phyloP scores from a whole-genome alignment of 2,888 invertebrate genomes.

The Trissolcus brochymenae region DNA sequence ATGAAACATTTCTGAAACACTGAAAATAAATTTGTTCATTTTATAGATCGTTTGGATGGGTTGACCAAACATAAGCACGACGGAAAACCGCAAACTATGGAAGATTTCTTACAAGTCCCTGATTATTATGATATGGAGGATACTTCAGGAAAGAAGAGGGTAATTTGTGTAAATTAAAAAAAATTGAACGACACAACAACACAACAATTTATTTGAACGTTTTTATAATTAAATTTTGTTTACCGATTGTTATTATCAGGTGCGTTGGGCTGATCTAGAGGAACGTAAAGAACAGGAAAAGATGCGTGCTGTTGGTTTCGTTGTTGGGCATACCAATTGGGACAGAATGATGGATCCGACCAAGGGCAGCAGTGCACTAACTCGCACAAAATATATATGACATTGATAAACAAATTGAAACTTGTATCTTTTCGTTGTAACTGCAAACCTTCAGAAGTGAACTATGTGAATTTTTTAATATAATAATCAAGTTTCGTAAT shows the following conservation, averaged over 20 bases:
- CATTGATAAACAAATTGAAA: constrained; percentile 18
- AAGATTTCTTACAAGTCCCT: constrained; percentile 92
- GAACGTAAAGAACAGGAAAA: constrained; percentile 93
- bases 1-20: background rate
- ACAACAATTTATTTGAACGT: background rate
- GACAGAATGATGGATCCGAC: constrained; percentile 95
- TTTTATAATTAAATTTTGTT: constrained; percentile 8
- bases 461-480: too few species aligned
- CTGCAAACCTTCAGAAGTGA: too few species aligned
- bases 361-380: constrained; percentile 91
- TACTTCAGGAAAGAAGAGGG: constrained; percentile 91
- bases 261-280: constrained; percentile 98
- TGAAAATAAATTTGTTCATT: background rate
- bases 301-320: constrained; percentile 96
- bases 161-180: constrained; percentile 77
- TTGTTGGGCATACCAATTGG: constrained; percentile 98
- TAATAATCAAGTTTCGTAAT: too few species aligned
- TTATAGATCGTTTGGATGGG: constrained; percentile 94
- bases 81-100: constrained; percentile 84
- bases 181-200: too few species aligned
- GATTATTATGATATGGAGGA: constrained; percentile 82
- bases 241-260: constrained; percentile 78
- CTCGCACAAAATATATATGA: constrained; percentile 93
- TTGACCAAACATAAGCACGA: constrained; percentile 85
- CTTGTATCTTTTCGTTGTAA: background rate